Evolutionary conservation across 2,113 vertebrate genomes (phyloP), one percentile per base, ranked within the genome.

Genomic region (Tychaedon coryphoeus): DNA sequence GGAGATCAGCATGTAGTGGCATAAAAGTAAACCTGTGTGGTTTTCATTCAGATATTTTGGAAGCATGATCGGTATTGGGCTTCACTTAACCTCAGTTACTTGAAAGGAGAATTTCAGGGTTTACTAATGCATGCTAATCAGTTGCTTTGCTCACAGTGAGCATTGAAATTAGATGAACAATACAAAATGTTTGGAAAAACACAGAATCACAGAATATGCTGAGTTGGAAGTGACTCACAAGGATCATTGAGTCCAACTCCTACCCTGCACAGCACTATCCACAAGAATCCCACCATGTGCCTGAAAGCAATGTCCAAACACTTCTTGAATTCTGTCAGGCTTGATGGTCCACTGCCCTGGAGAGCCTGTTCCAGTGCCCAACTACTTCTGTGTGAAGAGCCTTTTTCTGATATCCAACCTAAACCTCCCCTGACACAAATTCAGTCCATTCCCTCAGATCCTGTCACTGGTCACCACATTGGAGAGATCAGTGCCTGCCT

Each of bases 231-330:
- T 57, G 31, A 42, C 51, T 47, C 31, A 66, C 10, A 66, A 17
- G 25, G 19, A 42, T 26, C 34, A 50, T 17, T 0, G 0, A 34
- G 43, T 51, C 31, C 22, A 26, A 0, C 17, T 50, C 11, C 31
- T 76, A 22, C 43, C 4, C 14, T 67, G 33, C 43, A 33, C 26
- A 33, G 36, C 31, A 43, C 33, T 24, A 19, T 43, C 17, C 38
- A 42, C 33, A 31, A 31, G 67, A 71, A 17, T 62, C 14, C 19
- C 33, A 76, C 22, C 14, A 11, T 0, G 2, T 43, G 9, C 36
- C 18, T 67, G 72, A 51, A 6, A 86, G 11, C 17, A 18, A 3
- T 43, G 22, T 36, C 26, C 36, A 43, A 33, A 33, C 13, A 18
- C 11, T 50, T 25, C 19, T 29, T 70, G 31, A 42, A 11, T 24